Conservation (phyloP, 2,888 invertebrate species). For the Drosophila fungiperda region DNA sequence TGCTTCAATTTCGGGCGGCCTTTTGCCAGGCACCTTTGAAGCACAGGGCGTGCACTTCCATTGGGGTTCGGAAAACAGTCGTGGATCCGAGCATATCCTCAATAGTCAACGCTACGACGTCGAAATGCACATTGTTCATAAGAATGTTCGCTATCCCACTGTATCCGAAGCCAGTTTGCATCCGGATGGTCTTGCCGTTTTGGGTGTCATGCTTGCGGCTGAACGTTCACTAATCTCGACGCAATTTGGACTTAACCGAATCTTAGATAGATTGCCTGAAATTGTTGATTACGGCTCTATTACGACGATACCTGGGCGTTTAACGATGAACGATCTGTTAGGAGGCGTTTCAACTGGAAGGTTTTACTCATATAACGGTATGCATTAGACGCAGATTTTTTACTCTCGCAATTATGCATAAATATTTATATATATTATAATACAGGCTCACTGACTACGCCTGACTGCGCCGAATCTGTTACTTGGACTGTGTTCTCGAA, state of each 20-base stretch:
- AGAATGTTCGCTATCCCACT: conserved; percentile 86
- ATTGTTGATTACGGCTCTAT: conserved; percentile 54
- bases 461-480: conserved; percentile 89
- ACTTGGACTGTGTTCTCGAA: conserved; percentile 89
- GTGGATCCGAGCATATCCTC: conserved; percentile 87
- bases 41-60: conserved; percentile 86
- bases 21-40: conserved; percentile 65
- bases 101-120: conserved; percentile 86
- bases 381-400: background rate
- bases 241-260: conserved; percentile 51
- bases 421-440: background rate
- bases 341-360: conserved; percentile 62
- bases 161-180: conserved; percentile 85
- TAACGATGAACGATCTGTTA: conserved; percentile 66
- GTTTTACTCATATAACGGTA: conserved; percentile 78
- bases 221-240: conserved; percentile 25
- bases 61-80: conserved; percentile 89
- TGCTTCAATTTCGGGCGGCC: conserved; percentile 68
- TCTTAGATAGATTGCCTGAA: conserved; percentile 67
- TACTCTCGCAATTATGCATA: background rate
- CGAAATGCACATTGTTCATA: conserved; percentile 89
- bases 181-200: conserved; percentile 87
- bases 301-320: conserved; percentile 44
- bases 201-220: conserved; percentile 87
- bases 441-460: conserved; percentile 90